Conservation (phyloP, 2,113 vertebrate genomes). For the Mastomys natalensis region DNA sequence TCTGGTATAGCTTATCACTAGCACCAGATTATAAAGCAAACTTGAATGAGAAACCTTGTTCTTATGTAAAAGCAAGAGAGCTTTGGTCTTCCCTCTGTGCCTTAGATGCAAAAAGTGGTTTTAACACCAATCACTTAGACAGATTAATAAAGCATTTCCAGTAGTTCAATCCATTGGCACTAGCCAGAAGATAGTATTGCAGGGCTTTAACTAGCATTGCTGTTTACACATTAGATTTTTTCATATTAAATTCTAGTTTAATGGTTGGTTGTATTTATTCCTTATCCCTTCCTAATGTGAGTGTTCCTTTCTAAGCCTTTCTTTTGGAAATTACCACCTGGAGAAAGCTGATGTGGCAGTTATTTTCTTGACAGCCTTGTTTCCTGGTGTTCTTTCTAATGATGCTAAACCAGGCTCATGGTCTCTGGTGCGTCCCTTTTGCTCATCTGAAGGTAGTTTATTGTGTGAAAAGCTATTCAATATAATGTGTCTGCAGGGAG, state of each 20-base stretch:
- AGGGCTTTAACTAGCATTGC: too few species aligned
- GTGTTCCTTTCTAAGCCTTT: neutral
- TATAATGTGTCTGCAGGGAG: neutral
- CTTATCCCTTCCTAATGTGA: neutral
- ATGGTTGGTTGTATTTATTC: neutral
- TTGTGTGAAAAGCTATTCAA: neutral
- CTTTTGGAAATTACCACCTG: too few species aligned
- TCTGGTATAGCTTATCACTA: neutral
- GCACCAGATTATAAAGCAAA: neutral
- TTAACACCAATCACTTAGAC: neutral
- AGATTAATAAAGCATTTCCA: too few species aligned
- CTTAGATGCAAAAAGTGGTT: neutral
- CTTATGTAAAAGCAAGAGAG: neutral
- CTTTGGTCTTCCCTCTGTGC: rapidly evolving
- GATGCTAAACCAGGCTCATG: neutral
- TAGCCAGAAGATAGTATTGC: rapidly evolving
- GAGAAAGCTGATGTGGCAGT: neutral
- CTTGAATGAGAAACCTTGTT: too few species aligned
- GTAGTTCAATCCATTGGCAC: too few species aligned
- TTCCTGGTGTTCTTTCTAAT: neutral
- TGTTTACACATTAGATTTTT: rapidly evolving
- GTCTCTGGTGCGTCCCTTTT: neutral
- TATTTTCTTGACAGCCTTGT: neutral
- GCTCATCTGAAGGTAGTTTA: neutral
- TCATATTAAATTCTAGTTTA: neutral